phyloP scores from a whole-genome alignment of 2,888 invertebrate genomes.

The Nomada ferruginata region DNA sequence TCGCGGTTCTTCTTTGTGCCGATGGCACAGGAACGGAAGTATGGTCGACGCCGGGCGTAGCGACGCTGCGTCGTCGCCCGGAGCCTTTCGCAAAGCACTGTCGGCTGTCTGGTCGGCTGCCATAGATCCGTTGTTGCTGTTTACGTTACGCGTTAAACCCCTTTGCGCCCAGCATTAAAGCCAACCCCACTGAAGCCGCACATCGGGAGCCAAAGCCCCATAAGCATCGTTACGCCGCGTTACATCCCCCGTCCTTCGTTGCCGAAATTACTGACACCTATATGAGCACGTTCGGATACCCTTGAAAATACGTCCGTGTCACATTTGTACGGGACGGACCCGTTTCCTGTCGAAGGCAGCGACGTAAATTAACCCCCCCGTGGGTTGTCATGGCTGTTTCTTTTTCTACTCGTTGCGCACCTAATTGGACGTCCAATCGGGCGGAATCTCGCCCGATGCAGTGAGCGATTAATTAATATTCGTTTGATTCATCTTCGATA shows the following conservation, averaged over 20 bases:
- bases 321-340: not conserved
- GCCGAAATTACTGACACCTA: constrained; percentile 49
- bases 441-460: not conserved
- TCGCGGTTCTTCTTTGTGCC: constrained; percentile 20
- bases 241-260: constrained; percentile 62
- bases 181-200: constrained; percentile 74
- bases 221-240: constrained; percentile 78
- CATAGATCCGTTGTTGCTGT: constrained; percentile 69
- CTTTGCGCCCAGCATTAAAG: constrained; percentile 75
- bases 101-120: constrained; percentile 32
- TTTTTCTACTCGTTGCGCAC: not conserved
- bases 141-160: constrained; percentile 77
- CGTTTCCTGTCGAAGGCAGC: constrained; percentile 23
- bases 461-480: not conserved
- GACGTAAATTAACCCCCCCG: constrained; percentile 12
- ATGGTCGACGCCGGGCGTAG: not conserved
- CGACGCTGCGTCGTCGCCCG: not conserved
- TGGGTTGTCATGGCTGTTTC: not conserved
- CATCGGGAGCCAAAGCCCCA: constrained; percentile 75
- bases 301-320: constrained; percentile 29
- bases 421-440: not conserved
- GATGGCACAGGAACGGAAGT: constrained; percentile 30
- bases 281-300: not conserved
- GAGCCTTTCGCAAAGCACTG: constrained; percentile 26
- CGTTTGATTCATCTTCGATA: not conserved